Percentiles rank a stretch among this genome's conserved stretches.
Conservation (phyloP, 2,113 vertebrate species). For the Pungitius pungitius region DNA sequence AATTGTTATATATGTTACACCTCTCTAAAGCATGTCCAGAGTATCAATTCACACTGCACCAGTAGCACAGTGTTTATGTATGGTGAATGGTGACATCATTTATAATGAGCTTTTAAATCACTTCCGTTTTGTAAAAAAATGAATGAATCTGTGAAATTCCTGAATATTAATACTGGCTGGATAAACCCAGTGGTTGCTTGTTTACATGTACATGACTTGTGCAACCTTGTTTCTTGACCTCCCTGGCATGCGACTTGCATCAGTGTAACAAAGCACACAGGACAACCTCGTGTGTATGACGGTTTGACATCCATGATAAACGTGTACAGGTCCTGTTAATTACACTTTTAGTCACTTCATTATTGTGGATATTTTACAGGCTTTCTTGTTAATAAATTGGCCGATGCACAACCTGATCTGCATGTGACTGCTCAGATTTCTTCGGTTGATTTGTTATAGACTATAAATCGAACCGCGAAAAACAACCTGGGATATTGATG, state of each 20-base stretch:
- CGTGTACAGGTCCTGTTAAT: conserved; percentile 35
- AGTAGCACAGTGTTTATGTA: conserved; percentile 13
- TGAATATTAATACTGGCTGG: conserved; percentile 24
- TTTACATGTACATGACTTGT: conserved; percentile 58
- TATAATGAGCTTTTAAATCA: conserved; percentile 21
- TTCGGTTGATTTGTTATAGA: not conserved
- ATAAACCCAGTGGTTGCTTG: conserved; percentile 46
- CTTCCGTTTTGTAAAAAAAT: conserved; percentile 40
- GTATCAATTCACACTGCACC: conserved; percentile 11
- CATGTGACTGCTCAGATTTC: not conserved
- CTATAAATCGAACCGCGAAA: not conserved
- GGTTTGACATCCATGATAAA: conserved; percentile 44
- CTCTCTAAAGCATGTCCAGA: conserved; percentile 40
- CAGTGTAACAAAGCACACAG: conserved; percentile 50
- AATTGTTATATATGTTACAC: conserved; percentile 15
- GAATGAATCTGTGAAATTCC: conserved; percentile 33
- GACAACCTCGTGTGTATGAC: conserved; percentile 41
- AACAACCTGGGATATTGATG: not conserved
- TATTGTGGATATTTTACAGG: conserved; percentile 60
- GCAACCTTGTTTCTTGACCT: conserved; percentile 61
- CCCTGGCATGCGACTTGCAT: conserved; percentile 64
- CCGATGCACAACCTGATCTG: not conserved
- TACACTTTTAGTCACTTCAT: conserved; percentile 18
- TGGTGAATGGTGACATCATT: conserved; percentile 11
- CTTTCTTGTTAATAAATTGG: conserved; percentile 60